Evolutionary conservation across 2,888 invertebrate species (phyloP).

Genomic region (Drosophila bunnanda): DNA sequence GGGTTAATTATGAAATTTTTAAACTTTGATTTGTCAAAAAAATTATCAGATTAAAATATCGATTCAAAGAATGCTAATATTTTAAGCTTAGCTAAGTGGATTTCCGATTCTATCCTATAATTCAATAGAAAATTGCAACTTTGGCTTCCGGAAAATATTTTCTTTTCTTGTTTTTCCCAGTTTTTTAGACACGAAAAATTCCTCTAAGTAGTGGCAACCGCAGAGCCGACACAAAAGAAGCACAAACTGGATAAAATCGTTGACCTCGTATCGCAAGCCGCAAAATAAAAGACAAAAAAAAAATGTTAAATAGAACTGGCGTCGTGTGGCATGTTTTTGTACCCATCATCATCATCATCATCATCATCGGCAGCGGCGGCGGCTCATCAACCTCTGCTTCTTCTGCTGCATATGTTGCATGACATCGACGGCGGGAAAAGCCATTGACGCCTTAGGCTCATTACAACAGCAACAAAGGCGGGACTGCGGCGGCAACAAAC

Average conservation of each 20-base stretch:
- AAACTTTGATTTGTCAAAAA: no score
- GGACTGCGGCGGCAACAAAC: conserved; percentile 34
- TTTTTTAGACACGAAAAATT: neutral
- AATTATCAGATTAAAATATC: no score
- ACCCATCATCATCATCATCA: conserved; percentile 41
- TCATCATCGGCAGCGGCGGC: conserved; percentile 5
- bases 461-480: conserved; percentile 39
- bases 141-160: no score
- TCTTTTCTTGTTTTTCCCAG: no score
- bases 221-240: conserved; percentile 47
- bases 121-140: no score
- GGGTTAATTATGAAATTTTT: no score
- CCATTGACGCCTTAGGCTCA: conserved; percentile 69
- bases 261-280: conserved; percentile 35
- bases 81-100: no score
- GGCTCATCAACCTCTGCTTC: conserved; percentile 38
- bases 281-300: conserved; percentile 8
- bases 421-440: conserved; percentile 43
- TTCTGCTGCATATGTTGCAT: conserved; percentile 67
- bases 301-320: conserved; percentile 14
- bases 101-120: no score
- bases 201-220: conserved; percentile 22
- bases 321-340: conserved; percentile 27
- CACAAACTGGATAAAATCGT: conserved; percentile 55
- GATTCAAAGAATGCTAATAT: no score